A percentile compares a stretch with the other conserved stretches of the same genome.
Evolutionary conservation across 2,797 vertebrate species (phyloP).

Genomic region (Melanotaenia parkinsoni): DNA sequence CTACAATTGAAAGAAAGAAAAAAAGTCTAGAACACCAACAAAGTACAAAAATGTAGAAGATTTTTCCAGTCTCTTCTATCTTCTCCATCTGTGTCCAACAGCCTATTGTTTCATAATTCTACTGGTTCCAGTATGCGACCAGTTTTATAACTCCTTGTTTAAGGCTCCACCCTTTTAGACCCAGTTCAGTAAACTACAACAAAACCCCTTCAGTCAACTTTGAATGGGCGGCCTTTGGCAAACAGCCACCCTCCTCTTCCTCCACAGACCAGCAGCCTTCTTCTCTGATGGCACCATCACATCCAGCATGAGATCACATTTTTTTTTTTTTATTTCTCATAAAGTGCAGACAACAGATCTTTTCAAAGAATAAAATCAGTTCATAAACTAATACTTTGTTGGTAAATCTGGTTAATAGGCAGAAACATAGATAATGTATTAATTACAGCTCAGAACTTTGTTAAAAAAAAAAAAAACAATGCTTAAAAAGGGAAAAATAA

Average conservation of each 20-base stretch:
- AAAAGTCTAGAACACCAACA: background rate
- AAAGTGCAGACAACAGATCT: conserved; percentile 16
- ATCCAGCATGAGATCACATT: background rate
- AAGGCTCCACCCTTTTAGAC: conserved; percentile 1
- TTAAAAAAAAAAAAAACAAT: background rate
- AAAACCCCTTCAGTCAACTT: conserved; percentile 10
- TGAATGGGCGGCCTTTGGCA: background rate
- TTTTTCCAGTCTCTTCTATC: background rate
- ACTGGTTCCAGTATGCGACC: background rate
- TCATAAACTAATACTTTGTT: conserved; percentile 1
- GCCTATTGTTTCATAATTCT: background rate
- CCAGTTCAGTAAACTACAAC: conserved; percentile 19
- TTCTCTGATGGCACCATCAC: background rate
- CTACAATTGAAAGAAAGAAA: too few species aligned
- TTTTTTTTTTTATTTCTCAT: conserved; percentile 3
- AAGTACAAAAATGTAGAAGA: background rate
- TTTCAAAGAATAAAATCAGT: conserved; percentile 11
- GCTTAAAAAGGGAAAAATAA: background rate
- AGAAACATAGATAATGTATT: conserved; percentile 10
- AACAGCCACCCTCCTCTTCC: background rate
- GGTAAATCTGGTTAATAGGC: background rate
- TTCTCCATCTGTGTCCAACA: background rate
- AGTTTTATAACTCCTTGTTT: conserved; percentile 3
- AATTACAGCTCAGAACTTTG: background rate
- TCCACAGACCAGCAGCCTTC: background rate